phyloP scores from a whole-genome alignment of 2,888 invertebrate species.

The Caenorhabditis sp. region DNA sequence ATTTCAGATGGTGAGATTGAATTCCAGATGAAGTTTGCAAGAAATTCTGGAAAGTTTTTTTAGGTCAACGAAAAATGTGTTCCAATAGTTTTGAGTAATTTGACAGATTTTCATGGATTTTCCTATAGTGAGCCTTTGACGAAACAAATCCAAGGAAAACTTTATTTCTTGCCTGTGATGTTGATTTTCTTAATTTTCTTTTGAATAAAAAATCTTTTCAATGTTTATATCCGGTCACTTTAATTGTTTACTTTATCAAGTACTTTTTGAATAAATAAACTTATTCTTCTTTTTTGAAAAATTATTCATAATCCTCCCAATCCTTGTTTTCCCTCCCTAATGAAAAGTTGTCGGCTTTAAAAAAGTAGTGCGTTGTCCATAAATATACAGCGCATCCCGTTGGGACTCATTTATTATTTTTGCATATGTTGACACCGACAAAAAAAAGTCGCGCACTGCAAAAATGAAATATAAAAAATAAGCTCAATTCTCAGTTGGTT shows the following conservation, averaged over 20 bases:
- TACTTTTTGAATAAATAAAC: background rate
- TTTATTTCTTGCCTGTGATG: too few relatives aligned
- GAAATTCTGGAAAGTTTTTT: background rate
- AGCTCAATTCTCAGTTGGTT: background rate
- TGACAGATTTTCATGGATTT: background rate
- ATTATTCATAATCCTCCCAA: slow-evolving; percentile 8
- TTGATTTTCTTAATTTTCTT: too few relatives aligned
- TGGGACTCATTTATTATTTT: background rate
- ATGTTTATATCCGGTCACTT: slow-evolving; percentile 1
- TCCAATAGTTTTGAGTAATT: background rate
- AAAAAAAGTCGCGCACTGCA: background rate
- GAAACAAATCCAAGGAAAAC: background rate
- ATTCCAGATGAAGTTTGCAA: too few relatives aligned
- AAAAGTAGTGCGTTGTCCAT: background rate
- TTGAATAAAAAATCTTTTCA: slow-evolving; percentile 3
- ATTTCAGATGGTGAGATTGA: slow-evolving; percentile 6
- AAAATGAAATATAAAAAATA: background rate
- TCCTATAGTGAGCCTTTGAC: slow-evolving; percentile 5
- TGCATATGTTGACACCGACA: background rate
- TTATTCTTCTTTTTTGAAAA: slow-evolving; percentile 2
- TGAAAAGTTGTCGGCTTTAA: background rate
- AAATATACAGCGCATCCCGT: background rate
- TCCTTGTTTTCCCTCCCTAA: slow-evolving; percentile 11
- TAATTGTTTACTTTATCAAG: background rate
- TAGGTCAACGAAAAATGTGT: background rate